Evolutionary conservation across 2,113 vertebrate genomes (phyloP), one percentile per base, ranked within the genome.

Genomic region (Myiagra hebetior): DNA sequence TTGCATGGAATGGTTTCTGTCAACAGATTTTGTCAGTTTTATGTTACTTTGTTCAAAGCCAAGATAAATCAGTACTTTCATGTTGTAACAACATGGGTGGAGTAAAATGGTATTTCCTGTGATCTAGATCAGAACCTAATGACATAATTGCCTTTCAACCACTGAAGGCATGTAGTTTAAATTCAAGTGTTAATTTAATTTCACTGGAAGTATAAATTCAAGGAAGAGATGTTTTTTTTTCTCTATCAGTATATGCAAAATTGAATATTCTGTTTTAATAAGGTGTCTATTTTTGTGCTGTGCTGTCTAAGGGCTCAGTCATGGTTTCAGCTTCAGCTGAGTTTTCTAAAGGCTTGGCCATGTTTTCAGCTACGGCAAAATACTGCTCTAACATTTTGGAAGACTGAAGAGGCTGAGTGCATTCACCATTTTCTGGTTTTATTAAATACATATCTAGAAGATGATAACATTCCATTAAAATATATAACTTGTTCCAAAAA

Each of bases 91-190:
- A 41, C 87, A 78, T 47, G 97, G 96, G 97, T 96, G 97, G 97
- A 95, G 96, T 94, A 91, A 94, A 97, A 86, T 35, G 76, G 85
- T 94, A 69, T 88, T 98, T 98, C 97, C 96, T 96, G 46, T 94
- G 49, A 95, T 95, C 83, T 77, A 56, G 76, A 95, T 91, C 74
- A 83, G 93, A 94, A 57, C 92, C 91, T 93, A 83, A 79, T 98
- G 97, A 98, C 95, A 87, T 98, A 97, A 98, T 87, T 94, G 50
- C 83, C 96, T 94, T 85, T 91, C 92, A 97, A 82, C 68, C 98
- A 87, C 96, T 98, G 96, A 62, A 90, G 87, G 53, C 44, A 49
- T 85, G 68, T n/a, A 91, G 26, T 67, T 52, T 79, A 86, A 67
- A 55, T 87, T 96, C 57, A 95, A 92, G 91, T 94, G 77, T 93